Evolutionary conservation across 2,113 vertebrate genomes (phyloP), one percentile per base, ranked within the genome.

Genomic region (Tupaia tana): DNA sequence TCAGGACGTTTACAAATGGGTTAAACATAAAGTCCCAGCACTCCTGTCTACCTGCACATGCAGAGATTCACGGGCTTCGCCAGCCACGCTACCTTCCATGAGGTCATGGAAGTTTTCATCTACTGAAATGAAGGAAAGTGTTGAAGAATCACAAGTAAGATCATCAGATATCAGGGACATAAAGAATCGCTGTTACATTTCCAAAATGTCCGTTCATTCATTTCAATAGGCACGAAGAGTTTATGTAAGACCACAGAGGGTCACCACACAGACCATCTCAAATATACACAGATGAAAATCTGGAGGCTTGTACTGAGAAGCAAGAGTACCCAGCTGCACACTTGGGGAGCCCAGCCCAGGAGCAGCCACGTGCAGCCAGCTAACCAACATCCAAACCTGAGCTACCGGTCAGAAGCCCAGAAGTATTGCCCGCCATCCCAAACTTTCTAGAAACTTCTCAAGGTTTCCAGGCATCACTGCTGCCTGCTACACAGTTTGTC

Each of bases 361-460:
- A 34, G 12, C 6, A 34, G 52, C n/a, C 16, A 6, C 34, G 19
- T 59, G 70, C 56, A 54, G 29, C 29, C 18, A 56, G 12, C 3
- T 8, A 20, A 9, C 7, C 9, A 24, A 56, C 71, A 34, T 1
- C 2, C 43, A n/a, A 27, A 10, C 91, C 34, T 8, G 29, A 27
- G 16, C 24, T 9, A 4, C 7, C 63, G 59, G 27, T 19, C 59
- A 29, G 31, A 19, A 52, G 34, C 84, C 61, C 54, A 64, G 8
- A 1, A 2, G 24, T 27, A n/a, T 70, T 27, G 6, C 75, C 4
- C 3, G n/a, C 43, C 1, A 0, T 15, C n/a, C n/a, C 43, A 52
- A 24, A 70, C 70, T n/a, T 74, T 6, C 67, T 52, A 58, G 29
- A 31, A 59, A 31, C 13, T 18, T 34, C 8, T 0, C 2, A 59